Percentiles rank a stretch among this genome's conserved stretches.
phyloP scores from a whole-genome alignment of 2,113 vertebrate genomes.

The Caracal caracal region DNA sequence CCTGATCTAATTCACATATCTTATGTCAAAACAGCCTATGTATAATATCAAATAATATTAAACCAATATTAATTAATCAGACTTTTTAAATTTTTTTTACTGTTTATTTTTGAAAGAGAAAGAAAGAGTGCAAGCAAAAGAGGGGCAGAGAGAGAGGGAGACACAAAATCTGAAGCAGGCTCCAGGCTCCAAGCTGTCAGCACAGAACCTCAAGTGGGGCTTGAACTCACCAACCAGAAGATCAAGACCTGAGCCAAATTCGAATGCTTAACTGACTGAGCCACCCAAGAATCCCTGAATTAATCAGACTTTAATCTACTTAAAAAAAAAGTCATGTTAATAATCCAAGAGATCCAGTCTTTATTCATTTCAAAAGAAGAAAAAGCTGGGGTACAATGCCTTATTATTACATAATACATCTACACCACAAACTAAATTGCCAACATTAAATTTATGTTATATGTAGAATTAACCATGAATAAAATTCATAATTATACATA shows the following conservation, averaged over 20 bases:
- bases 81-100: background rate
- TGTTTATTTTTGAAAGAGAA: too few species aligned
- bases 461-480: background rate
- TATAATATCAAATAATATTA: background rate
- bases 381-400: background rate
- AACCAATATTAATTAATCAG: background rate
- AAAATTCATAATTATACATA: background rate
- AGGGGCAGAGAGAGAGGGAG: too few species aligned
- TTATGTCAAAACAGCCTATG: background rate
- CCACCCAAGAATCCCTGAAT: too few species aligned
- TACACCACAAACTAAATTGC: background rate
- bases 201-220: too few species aligned
- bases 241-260: too few species aligned
- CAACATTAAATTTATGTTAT: background rate
- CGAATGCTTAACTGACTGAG: too few species aligned
- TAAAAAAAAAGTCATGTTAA: background rate
- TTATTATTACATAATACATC: background rate
- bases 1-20: background rate
- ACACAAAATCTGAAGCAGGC: too few species aligned
- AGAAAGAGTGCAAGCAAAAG: too few species aligned
- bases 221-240: too few species aligned
- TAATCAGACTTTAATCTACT: background rate
- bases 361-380: background rate
- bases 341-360: background rate
- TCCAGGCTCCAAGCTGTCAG: too few species aligned